Conservation (phyloP, 2,888 invertebrate genomes). For the Pycnomerus fuliginosus region DNA sequence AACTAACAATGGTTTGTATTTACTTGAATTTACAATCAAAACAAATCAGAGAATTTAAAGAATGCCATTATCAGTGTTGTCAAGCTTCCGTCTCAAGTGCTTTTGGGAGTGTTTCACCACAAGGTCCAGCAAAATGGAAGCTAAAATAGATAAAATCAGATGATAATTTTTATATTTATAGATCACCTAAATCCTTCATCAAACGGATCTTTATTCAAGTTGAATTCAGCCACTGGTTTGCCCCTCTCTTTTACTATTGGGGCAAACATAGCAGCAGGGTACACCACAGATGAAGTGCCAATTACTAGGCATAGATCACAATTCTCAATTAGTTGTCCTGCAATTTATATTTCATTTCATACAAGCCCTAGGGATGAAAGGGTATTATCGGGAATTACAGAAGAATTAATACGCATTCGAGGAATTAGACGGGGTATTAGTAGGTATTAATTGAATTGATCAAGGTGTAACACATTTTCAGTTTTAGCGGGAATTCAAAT, state of each 20-base stretch:
- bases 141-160: conserved; percentile 26
- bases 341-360: too few species aligned
- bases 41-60: too few species aligned
- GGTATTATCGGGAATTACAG: too few species aligned
- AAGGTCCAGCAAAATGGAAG: conserved; percentile 47
- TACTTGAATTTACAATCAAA: too few species aligned
- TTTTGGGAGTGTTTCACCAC: conserved; percentile 47
- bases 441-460: too few species aligned
- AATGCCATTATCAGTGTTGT: too few species aligned
- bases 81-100: conserved; percentile 37
- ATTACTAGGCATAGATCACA: conserved; percentile 82
- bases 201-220: conserved; percentile 50
- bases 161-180: neutral
- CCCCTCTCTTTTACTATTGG: conserved; percentile 72
- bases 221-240: conserved; percentile 73
- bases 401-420: too few species aligned
- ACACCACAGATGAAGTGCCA: conserved; percentile 84
- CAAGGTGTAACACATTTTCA: too few species aligned
- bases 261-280: conserved; percentile 87
- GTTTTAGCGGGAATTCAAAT: too few species aligned
- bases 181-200: conserved; percentile 36
- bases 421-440: too few species aligned
- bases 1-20: too few species aligned
- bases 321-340: conserved; percentile 62
- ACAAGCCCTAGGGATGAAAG: neutral